phyloP scores from a whole-genome alignment of 1,140 invertebrate genomes.

The Bombus impatiens region DNA sequence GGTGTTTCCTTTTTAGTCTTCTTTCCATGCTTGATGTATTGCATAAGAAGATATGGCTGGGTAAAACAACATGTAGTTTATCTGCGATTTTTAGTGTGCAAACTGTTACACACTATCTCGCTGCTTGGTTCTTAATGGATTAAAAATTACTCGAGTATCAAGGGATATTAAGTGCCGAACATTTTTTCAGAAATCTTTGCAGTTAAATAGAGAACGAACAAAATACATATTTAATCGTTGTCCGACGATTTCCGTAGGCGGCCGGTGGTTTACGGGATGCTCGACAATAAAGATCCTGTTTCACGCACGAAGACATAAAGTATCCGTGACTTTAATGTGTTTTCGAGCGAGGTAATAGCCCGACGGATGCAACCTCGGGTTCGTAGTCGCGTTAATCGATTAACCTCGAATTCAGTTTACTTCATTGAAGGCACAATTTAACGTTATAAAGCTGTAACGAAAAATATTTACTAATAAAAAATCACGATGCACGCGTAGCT shows the following conservation, averaged over 20 bases:
- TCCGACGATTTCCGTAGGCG: too few species aligned
- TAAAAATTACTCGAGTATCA: not conserved
- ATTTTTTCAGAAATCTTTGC: not conserved
- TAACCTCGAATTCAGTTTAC: constrained; percentile 1
- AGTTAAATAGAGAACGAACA: too few species aligned
- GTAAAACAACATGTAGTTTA: not conserved
- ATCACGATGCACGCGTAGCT: not conserved
- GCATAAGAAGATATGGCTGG: not conserved
- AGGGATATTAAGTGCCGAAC: not conserved
- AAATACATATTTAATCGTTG: not conserved
- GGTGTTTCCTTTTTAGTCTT: too few species aligned
- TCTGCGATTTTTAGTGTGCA: not conserved
- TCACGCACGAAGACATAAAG: constrained; percentile 11
- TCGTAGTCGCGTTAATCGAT: constrained; percentile 11
- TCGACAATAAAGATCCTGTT: constrained; percentile 8
- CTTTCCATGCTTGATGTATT: too few species aligned
- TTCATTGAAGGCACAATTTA: not conserved
- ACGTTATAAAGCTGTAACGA: not conserved
- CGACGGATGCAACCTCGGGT: not conserved
- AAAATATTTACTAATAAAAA: not conserved
- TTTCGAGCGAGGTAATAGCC: constrained; percentile 13
- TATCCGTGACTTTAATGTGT: constrained; percentile 16
- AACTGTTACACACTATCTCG: not conserved
- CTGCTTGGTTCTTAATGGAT: not conserved
- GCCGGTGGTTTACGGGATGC: not conserved